Evolutionary conservation across 2,888 invertebrate genomes (phyloP).

Genomic region (Drosophila hamatofila): DNA sequence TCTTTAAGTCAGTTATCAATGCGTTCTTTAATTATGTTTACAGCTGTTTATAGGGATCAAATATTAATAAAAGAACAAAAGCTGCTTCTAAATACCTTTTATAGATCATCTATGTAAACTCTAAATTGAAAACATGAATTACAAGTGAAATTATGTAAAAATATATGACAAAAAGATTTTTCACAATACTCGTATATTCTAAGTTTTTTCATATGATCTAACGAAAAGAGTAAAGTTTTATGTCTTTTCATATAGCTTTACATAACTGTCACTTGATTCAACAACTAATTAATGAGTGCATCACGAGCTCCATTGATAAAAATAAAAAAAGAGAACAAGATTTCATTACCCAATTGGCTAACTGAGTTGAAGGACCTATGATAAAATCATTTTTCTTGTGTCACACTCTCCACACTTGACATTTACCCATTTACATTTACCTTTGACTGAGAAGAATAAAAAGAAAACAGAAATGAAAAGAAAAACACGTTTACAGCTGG

Average conservation of each 20-base stretch:
- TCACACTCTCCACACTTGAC: slow-evolving; percentile 3
- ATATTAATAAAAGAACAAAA: no score
- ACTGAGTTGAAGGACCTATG: background rate
- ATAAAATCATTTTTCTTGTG: background rate
- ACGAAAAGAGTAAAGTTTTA: background rate
- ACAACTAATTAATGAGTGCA: background rate
- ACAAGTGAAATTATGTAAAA: no score
- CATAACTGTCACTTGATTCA: background rate
- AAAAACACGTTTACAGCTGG: slow-evolving; percentile 15
- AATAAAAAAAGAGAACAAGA: background rate
- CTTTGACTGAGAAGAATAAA: slow-evolving; percentile 4
- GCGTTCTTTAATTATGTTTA: no score
- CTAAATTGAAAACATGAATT: no score
- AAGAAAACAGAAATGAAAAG: background rate
- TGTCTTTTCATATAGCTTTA: background rate
- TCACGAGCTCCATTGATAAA: background rate
- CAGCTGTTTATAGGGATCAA: no score
- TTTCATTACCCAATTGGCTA: background rate
- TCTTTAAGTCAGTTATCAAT: no score
- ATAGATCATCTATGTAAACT: no score
- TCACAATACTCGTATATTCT: no score
- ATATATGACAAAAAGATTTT: no score
- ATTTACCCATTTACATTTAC: slow-evolving; percentile 19
- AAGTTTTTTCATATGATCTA: background rate
- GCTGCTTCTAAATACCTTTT: no score